Conservation (phyloP, 2,797 vertebrate species). For the Liasis olivaceus region DNA sequence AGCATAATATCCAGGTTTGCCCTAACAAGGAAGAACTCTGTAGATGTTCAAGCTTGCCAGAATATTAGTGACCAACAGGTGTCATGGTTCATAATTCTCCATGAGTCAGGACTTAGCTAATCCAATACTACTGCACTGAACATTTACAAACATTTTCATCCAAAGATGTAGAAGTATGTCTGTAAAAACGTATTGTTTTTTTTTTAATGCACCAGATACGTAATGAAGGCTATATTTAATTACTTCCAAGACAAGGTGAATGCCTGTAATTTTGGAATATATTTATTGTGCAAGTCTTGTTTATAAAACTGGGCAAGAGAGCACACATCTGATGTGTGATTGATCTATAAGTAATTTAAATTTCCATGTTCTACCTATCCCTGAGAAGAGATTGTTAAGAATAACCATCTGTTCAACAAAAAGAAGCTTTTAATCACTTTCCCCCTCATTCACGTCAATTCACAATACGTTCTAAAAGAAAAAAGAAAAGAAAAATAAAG, state of each 20-base stretch:
- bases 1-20: background rate
- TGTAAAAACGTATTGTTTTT: background rate
- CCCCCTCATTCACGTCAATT: background rate
- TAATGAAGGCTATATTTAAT: background rate
- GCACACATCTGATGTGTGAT: background rate
- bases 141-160: background rate
- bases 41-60: background rate
- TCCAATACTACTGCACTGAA: background rate
- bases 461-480: background rate
- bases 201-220: background rate
- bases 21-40: background rate
- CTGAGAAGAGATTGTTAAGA: background rate
- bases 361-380: background rate
- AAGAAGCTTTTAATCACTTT: background rate
- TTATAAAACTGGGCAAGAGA: background rate
- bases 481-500: background rate
- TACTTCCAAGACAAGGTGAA: background rate
- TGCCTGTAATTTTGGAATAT: background rate
- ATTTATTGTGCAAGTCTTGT: background rate
- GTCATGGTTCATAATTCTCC: background rate
- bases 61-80: background rate
- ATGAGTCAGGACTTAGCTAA: background rate
- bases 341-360: background rate
- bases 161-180: background rate
- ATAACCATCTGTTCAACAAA: background rate